These are phyloP conservation scores for Hymenopus coronatus DNA, from an alignment of 2,888 invertebrate species.

Conservation along the genomic window DNA sequence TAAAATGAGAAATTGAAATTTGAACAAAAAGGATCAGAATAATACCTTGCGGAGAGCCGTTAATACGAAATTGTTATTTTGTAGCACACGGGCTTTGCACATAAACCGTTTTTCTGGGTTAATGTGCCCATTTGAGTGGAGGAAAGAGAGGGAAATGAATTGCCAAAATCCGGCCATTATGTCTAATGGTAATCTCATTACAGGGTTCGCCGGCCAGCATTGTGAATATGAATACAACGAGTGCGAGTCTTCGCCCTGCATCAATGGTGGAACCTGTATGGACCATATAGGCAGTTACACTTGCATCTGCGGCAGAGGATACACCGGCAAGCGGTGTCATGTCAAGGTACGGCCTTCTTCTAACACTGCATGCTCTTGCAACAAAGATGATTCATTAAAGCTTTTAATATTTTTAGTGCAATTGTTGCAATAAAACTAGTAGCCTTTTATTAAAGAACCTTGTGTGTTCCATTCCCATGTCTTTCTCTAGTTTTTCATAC, in stretches of 20 bases:
- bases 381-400: too few relatives aligned
- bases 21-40: too few relatives aligned
- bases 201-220: slow-evolving; percentile 68
- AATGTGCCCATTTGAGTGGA: neutral
- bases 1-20: too few relatives aligned
- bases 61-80: too few relatives aligned
- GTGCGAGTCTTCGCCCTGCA: slow-evolving; percentile 72
- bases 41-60: too few relatives aligned
- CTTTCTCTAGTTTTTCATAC: too few relatives aligned
- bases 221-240: slow-evolving; percentile 75
- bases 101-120: neutral
- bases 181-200: slow-evolving; percentile 32
- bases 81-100: neutral
- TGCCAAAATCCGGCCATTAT: neutral
- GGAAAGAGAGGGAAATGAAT: neutral
- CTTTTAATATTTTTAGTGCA: too few relatives aligned
- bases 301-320: slow-evolving; percentile 68
- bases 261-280: slow-evolving; percentile 70
- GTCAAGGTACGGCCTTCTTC: slow-evolving; percentile 56
- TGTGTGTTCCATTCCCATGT: too few relatives aligned
- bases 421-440: too few relatives aligned
- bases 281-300: slow-evolving; percentile 67
- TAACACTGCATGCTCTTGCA: too few relatives aligned
- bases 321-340: slow-evolving; percentile 67
- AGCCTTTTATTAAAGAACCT: too few relatives aligned